Evolutionary conservation across 37 sponge, comb jelly and placozoan species (phyloP).

Genomic region (Tethya wilhelma): DNA sequence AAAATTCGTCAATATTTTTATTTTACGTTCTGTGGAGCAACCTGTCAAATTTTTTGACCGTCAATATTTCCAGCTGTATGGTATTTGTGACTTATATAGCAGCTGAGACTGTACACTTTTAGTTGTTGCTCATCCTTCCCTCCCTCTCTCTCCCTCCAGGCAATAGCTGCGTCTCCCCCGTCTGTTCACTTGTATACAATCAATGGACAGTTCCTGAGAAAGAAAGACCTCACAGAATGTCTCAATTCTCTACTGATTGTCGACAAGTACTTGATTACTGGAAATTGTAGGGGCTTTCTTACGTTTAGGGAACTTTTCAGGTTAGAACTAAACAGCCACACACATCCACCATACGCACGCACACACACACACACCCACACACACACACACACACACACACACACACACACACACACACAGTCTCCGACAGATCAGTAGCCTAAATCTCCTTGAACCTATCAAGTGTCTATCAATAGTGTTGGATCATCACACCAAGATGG

Average conservation of each 20-base stretch:
- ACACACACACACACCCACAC: no score
- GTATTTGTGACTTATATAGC: no score
- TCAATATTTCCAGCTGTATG: no score
- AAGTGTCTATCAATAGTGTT: conserved; percentile 55
- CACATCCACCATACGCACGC: no score
- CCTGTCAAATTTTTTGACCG: no score
- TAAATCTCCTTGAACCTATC: conserved; percentile 58
- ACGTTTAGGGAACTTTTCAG: conserved; percentile 63
- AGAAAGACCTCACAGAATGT: conserved; percentile 44
- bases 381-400: conserved; percentile 1
- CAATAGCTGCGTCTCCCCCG: conserved; percentile 8
- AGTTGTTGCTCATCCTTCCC: no score
- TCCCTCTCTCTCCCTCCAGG: conserved; percentile 9
- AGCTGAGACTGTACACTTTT: no score
- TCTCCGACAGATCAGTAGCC: conserved; percentile 41
- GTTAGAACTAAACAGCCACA: conserved; percentile 37
- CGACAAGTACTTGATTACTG: conserved; percentile 72
- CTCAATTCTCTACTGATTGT: conserved; percentile 53
- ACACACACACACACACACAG: conserved; percentile 36
- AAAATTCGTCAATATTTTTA: no score
- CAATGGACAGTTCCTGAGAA: conserved; percentile 70
- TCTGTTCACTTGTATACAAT: conserved; percentile 75
- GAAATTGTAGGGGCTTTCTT: conserved; percentile 58
- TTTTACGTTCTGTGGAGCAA: no score
- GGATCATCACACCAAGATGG: conserved; percentile 45